Evolutionary conservation across 1,140 invertebrate genomes (phyloP).

Genomic region (Drosophila elegans): DNA sequence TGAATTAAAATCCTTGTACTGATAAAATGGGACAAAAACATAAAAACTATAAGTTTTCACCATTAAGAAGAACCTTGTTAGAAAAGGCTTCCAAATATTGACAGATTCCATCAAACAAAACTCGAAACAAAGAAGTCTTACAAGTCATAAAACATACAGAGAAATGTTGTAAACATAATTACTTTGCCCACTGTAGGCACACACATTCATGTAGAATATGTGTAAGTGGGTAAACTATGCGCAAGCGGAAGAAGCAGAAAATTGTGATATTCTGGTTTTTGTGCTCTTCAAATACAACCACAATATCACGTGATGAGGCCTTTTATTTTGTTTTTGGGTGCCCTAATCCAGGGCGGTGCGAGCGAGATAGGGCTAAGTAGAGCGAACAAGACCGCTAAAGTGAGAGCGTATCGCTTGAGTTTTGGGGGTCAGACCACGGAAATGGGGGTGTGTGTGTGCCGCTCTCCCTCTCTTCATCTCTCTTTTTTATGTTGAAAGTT

Average conservation of each 20-base stretch:
- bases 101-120: constrained; percentile 9
- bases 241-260: constrained; percentile 41
- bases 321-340: constrained; percentile 15
- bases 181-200: constrained; percentile 20
- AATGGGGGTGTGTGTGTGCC: constrained; percentile 42
- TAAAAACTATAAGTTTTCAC: not conserved
- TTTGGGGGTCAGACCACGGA: constrained; percentile 38
- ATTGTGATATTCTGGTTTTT: constrained; percentile 24
- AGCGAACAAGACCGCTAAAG: constrained; percentile 7
- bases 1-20: no score
- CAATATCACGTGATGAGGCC: constrained; percentile 51
- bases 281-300: constrained; percentile 39
- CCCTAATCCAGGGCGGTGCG: not conserved
- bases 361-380: not conserved
- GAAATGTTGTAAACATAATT: constrained; percentile 21
- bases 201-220: not conserved
- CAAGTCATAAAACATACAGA: constrained; percentile 29
- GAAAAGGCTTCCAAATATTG: constrained; percentile 3
- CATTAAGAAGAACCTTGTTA: not conserved
- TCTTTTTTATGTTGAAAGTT: constrained; percentile 36
- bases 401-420: not conserved
- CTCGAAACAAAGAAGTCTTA: constrained; percentile 27
- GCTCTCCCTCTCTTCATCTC: not conserved
- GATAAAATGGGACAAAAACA: no score
- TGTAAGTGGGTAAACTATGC: constrained; percentile 26